Conservation (phyloP, 2,888 invertebrate genomes). For the Clanis bilineata region DNA sequence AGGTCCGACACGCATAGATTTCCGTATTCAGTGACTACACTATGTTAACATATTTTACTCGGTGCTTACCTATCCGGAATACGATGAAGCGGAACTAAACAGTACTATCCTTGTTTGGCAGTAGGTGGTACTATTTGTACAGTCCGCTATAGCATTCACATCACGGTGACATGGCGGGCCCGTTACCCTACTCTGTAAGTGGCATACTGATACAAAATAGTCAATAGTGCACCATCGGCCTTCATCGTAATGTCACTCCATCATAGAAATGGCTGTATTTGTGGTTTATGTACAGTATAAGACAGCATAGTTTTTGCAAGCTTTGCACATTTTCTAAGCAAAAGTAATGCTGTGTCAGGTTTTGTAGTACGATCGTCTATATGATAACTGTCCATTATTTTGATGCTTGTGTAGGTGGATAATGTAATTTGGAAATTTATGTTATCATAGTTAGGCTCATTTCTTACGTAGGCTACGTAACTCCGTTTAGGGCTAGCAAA, state of each 20-base stretch:
- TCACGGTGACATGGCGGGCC: constrained; percentile 46
- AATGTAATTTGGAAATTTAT: constrained; percentile 6
- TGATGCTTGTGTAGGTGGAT: not conserved
- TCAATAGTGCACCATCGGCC: constrained; percentile 35
- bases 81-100: constrained; percentile 30
- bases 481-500: constrained; percentile 7
- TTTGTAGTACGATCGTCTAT: not conserved
- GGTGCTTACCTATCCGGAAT: constrained; percentile 22
- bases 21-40: not conserved
- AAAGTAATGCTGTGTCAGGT: not conserved
- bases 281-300: constrained; percentile 27
- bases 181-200: constrained; percentile 64
- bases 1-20: not conserved
- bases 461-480: not conserved
- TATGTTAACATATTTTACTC: constrained; percentile 4
- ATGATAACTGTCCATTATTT: not conserved
- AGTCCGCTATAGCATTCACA: constrained; percentile 51
- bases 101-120: constrained; percentile 21
- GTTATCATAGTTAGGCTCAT: not conserved
- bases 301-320: not conserved
- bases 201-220: constrained; percentile 60
- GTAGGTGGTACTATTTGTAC: constrained; percentile 26
- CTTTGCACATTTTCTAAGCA: not conserved
- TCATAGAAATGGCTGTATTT: constrained; percentile 44
- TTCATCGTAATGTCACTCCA: constrained; percentile 32